These are phyloP conservation scores for Punctoribates punctum DNA, from an alignment of 2,888 invertebrate species.

Conservation along the genomic window DNA sequence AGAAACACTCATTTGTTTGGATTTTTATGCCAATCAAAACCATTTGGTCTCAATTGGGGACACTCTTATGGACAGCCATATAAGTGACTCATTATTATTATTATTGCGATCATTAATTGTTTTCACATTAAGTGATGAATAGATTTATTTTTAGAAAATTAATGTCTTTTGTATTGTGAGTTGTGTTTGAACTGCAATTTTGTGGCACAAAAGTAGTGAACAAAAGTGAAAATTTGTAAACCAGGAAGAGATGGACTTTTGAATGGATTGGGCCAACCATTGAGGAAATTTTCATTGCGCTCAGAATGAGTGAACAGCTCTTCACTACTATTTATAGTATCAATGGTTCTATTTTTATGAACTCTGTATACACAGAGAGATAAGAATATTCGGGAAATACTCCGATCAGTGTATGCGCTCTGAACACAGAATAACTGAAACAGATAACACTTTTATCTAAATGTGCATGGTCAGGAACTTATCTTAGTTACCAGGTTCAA, in stretches of 20 bases:
- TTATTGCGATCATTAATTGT: background rate
- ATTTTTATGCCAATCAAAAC: too few species aligned
- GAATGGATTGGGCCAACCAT: background rate
- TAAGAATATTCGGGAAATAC: conserved; percentile 5
- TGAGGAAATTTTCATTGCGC: background rate
- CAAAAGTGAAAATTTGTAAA: background rate
- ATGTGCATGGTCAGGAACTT: background rate
- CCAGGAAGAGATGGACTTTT: conserved; percentile 2
- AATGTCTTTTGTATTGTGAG: background rate
- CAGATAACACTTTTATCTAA: background rate
- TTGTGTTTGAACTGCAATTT: background rate
- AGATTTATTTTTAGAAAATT: background rate
- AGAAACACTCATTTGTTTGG: too few species aligned
- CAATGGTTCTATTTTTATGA: conserved; percentile 30
- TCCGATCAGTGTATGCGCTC: background rate
- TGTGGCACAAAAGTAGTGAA: background rate
- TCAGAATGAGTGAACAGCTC: background rate
- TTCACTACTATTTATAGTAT: conserved; percentile 27
- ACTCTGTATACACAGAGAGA: conserved; percentile 5
- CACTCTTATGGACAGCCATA: background rate
- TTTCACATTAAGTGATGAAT: background rate
- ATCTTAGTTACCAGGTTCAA: too few species aligned
- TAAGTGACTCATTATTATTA: background rate
- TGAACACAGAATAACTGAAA: background rate
- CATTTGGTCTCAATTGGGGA: too few species aligned